phyloP scores from a whole-genome alignment of 2,797 vertebrate species.

The Acestrorhynchus altus region DNA sequence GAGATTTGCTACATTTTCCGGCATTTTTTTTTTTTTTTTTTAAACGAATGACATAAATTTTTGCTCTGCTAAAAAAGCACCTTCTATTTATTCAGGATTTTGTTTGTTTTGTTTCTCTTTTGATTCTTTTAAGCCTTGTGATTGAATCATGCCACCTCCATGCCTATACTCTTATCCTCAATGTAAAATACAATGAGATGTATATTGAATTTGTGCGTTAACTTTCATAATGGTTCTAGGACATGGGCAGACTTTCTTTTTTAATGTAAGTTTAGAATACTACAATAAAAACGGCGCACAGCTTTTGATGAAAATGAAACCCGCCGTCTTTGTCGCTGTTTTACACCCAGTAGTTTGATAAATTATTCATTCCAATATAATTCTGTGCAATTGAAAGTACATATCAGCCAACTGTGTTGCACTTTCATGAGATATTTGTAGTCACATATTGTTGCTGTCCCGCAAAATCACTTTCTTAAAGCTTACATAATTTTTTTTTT shows the following conservation, averaged over 20 bases:
- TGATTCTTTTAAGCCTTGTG: constrained; percentile 82
- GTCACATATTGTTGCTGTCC: too few relatives aligned
- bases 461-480: too few relatives aligned
- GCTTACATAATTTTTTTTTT: too few relatives aligned
- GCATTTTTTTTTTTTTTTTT: constrained; percentile 39
- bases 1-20: constrained; percentile 72
- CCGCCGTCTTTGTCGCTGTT: constrained; percentile 62
- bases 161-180: constrained; percentile 89
- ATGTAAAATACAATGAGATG: constrained; percentile 84
- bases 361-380: not conserved
- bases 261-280: constrained; percentile 90
- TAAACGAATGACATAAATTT: constrained; percentile 67
- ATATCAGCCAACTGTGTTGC: not conserved
- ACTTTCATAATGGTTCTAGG: constrained; percentile 84
- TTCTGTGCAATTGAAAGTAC: not conserved
- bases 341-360: not conserved
- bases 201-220: constrained; percentile 87
- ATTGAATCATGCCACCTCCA: constrained; percentile 89
- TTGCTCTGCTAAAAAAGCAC: constrained; percentile 85
- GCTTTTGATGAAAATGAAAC: constrained; percentile 88
- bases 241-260: constrained; percentile 80
- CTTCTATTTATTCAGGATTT: constrained; percentile 93
- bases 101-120: constrained; percentile 55
- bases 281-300: constrained; percentile 90
- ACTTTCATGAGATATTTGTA: too few relatives aligned